phyloP scores from a whole-genome alignment of 1,140 invertebrate genomes.

The Neoseiulus cucumeris region DNA sequence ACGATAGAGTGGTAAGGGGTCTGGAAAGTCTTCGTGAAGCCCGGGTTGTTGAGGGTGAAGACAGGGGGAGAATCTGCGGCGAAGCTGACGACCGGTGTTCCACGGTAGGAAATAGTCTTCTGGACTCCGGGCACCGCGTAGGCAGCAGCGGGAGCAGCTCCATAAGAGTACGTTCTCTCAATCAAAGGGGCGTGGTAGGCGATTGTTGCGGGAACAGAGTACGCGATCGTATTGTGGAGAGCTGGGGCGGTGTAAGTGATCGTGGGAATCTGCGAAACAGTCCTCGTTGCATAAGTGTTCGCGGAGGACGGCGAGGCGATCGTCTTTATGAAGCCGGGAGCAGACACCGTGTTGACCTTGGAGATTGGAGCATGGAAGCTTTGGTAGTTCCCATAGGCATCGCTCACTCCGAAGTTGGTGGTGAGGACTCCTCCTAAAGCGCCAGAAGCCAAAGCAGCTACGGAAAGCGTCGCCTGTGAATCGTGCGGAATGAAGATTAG shows the following conservation, averaged over 20 bases:
- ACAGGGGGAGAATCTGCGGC: not conserved
- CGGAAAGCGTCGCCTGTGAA: too few species aligned
- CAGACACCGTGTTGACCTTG: not conserved
- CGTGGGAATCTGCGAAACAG: too few species aligned
- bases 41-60: not conserved
- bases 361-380: not conserved
- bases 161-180: not conserved
- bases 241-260: not conserved
- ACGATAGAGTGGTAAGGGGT: not conserved
- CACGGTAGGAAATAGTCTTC: not conserved
- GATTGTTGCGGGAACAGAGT: not conserved
- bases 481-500: not conserved
- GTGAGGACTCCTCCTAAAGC: not conserved
- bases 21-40: slow-evolving; percentile 7
- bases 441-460: not conserved
- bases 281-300: not conserved
- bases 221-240: not conserved
- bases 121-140: not conserved
- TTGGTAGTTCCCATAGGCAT: not conserved
- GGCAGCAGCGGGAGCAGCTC: not conserved
- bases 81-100: too few species aligned
- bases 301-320: slow-evolving; percentile 2
- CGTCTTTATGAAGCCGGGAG: not conserved
- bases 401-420: slow-evolving; percentile 5
- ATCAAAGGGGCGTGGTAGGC: not conserved